phyloP scores from a whole-genome alignment of 2,888 invertebrate genomes.

The Melinaea menophilus region DNA sequence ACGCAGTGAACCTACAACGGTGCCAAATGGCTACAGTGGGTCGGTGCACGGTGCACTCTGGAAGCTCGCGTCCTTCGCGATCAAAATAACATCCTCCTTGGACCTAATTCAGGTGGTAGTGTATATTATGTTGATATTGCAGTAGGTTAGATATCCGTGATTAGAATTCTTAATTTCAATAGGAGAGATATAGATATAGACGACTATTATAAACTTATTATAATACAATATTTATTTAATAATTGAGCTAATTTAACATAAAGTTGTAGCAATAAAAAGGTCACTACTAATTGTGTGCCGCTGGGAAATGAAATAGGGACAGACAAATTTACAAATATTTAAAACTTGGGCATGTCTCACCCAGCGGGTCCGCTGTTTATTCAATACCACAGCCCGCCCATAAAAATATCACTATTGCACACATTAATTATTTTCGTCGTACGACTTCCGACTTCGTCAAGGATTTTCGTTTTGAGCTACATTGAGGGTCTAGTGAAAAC shows the following conservation, averaged over 20 bases:
- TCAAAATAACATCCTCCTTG: constrained; percentile 22
- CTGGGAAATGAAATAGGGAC: not conserved
- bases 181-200: too few species aligned
- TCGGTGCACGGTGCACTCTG: constrained; percentile 20
- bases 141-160: too few species aligned
- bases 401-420: constrained; percentile 38
- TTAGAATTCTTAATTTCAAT: too few species aligned
- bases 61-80: constrained; percentile 24
- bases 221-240: too few species aligned
- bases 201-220: too few species aligned
- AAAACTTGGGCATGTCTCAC: constrained; percentile 4
- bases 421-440: constrained; percentile 36
- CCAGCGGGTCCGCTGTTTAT: constrained; percentile 28
- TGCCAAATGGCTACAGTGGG: constrained; percentile 24
- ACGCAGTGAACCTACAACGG: constrained; percentile 1
- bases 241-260: too few species aligned
- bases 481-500: too few species aligned
- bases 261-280: too few species aligned
- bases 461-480: not conserved
- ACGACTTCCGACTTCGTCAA: constrained; percentile 13
- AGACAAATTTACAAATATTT: not conserved
- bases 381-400: constrained; percentile 40
- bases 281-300: not conserved
- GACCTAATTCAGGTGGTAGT: constrained; percentile 12
- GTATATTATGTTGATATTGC: not conserved